Evolutionary conservation across 2,797 vertebrate genomes (phyloP).

Genomic region (Mormyrus hasselquistii): DNA sequence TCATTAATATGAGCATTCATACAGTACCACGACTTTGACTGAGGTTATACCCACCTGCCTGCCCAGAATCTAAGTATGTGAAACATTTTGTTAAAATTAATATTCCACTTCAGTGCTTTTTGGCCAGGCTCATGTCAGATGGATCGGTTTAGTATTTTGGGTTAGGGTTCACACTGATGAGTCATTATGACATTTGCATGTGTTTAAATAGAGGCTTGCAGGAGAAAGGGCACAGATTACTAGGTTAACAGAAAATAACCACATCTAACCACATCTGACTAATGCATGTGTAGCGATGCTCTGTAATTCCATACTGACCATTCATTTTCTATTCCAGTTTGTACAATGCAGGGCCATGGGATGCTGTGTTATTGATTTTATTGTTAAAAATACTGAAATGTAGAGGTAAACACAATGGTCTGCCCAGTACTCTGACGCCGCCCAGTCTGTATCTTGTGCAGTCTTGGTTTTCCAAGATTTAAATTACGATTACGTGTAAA

Average conservation of each 20-base stretch:
- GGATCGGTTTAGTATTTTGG: neutral
- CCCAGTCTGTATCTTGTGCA: neutral
- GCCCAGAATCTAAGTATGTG: neutral
- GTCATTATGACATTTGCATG: neutral
- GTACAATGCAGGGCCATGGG: neutral
- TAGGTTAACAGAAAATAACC: neutral
- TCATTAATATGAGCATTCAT: neutral
- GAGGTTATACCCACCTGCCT: neutral
- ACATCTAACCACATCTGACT: neutral
- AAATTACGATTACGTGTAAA: neutral
- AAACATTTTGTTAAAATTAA: neutral
- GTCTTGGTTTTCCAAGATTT: neutral
- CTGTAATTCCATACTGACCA: neutral
- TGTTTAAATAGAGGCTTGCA: neutral
- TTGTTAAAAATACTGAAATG: neutral
- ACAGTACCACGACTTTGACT: neutral
- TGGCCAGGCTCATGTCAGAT: neutral
- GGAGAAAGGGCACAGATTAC: neutral
- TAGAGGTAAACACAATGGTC: neutral
- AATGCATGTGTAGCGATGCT: neutral
- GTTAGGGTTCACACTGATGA: neutral
- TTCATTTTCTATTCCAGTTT: neutral
- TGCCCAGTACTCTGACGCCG: neutral
- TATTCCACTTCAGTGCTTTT: neutral
- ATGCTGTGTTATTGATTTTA: neutral